A percentile compares a stretch with the other conserved stretches of the same genome.
Evolutionary conservation across 1,140 invertebrate species (phyloP).

Genomic region (Brachionus calyciflorus): DNA sequence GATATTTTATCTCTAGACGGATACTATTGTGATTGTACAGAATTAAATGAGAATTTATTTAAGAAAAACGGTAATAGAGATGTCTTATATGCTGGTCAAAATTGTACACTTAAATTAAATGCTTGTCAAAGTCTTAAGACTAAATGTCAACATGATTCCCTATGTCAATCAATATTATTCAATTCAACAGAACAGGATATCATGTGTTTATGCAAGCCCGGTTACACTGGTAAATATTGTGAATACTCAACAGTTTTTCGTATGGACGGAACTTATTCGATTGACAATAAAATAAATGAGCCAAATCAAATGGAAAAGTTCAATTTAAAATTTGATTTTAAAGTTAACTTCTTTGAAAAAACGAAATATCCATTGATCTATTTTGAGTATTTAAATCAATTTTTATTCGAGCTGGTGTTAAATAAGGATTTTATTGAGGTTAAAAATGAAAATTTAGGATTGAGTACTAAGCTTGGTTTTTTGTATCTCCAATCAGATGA

Average conservation of each 20-base stretch:
- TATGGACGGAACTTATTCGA: constrained; percentile 22
- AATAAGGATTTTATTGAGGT: not conserved
- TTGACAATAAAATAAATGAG: not conserved
- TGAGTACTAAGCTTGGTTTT: not conserved
- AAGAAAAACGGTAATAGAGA: constrained; percentile 43
- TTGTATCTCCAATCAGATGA: not conserved
- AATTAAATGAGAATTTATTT: constrained; percentile 17
- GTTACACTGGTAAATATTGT: constrained; percentile 49
- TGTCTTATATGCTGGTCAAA: constrained; percentile 24
- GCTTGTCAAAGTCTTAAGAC: constrained; percentile 16
- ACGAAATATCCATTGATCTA: constrained; percentile 11
- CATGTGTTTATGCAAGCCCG: constrained; percentile 48
- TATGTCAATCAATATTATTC: constrained; percentile 34
- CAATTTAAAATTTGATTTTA: constrained; percentile 38
- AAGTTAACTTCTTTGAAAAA: not conserved
- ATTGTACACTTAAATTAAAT: constrained; percentile 23
- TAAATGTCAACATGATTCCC: constrained; percentile 1
- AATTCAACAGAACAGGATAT: constrained; percentile 39
- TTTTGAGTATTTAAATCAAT: not conserved
- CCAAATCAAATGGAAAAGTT: no score
- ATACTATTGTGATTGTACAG: constrained; percentile 27
- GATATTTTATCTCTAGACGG: not conserved
- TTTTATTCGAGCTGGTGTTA: not conserved
- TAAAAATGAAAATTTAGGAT: not conserved
- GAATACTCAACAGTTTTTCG: constrained; percentile 34